phyloP scores from a whole-genome alignment of 2,113 vertebrate genomes.

The Hiodon tergisus region DNA sequence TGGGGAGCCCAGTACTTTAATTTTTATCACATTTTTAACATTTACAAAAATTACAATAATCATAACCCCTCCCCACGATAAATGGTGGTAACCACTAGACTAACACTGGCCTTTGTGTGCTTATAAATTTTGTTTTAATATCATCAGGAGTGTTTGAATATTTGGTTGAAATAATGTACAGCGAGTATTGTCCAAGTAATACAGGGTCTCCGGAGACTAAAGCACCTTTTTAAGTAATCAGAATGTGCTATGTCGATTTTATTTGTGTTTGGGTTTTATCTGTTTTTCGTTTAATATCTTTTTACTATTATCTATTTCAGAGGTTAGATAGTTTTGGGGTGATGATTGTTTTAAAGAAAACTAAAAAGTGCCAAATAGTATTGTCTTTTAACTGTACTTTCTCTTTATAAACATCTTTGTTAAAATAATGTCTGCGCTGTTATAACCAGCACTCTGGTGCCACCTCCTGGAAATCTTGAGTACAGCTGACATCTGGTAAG shows the following conservation, averaged over 20 bases:
- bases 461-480: constrained; percentile 75
- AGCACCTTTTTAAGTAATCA: not conserved
- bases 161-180: too few relatives aligned
- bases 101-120: too few relatives aligned
- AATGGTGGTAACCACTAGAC: too few relatives aligned
- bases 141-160: too few relatives aligned
- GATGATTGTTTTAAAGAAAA: constrained; percentile 42
- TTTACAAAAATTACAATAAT: too few relatives aligned
- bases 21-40: too few relatives aligned
- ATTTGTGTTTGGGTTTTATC: constrained; percentile 3
- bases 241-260: not conserved
- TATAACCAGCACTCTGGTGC: constrained; percentile 70
- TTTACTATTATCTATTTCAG: constrained; percentile 59
- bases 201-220: too few relatives aligned
- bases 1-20: too few relatives aligned
- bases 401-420: constrained; percentile 64
- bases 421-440: constrained; percentile 58
- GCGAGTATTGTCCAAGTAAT: too few relatives aligned
- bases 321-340: constrained; percentile 45
- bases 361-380: constrained; percentile 69
- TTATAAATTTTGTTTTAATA: too few relatives aligned
- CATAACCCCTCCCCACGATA: too few relatives aligned
- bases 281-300: constrained; percentile 24
- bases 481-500: constrained; percentile 58
- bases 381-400: constrained; percentile 58